Evolutionary conservation across 2,797 vertebrate genomes (phyloP), one percentile per base, ranked within the genome.

Genomic region (Myotis daubentonii): DNA sequence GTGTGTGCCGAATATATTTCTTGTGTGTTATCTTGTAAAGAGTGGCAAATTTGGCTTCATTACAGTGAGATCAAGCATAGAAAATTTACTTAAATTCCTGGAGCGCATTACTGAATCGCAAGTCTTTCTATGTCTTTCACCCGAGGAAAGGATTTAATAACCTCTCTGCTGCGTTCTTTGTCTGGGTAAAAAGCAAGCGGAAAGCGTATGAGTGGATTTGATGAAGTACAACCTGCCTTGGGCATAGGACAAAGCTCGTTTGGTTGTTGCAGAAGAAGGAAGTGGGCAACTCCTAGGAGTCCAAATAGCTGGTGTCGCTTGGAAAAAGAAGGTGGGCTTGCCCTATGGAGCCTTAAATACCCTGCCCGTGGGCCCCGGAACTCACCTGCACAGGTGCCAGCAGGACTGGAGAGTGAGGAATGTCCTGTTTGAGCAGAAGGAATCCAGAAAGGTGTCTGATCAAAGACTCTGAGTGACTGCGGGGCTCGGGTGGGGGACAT

Each of bases 31-130:
- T 94, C 96, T 96, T 95, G 94, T 89, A 96, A 96, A 94, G 79
- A 95, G 86, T 6, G 47, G 86, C 80, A 95, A 86, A 96, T 92
- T 91, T 95, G 95, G 92, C 92, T 95, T 96, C 94, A 62, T 92
- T 94, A 92, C 79, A 96, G 92, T 83, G 90, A 97, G 96, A 95
- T 95, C 87, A 97, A 95, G 94, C 95, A 93, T 89, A 92, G 93
- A 65, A 97, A 96, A 97, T 96, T 93, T 88, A 92, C 94, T 97
- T 96, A 95, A 95, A 96, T 95, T 96, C 96, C 95, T 95, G 71
- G 79, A 96, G 92, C 92, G 71, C 44, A 55, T 94, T 93, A 89
- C 83, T 89, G 94, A 94, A 87, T 83, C 38, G 41, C 70, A 96
- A 94, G 93, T 33, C 92, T 96, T 96, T 96, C 89, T 93, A 66